Evolutionary conservation across 2,113 vertebrate genomes (phyloP).

Genomic region (Agapornis roseicollis): DNA sequence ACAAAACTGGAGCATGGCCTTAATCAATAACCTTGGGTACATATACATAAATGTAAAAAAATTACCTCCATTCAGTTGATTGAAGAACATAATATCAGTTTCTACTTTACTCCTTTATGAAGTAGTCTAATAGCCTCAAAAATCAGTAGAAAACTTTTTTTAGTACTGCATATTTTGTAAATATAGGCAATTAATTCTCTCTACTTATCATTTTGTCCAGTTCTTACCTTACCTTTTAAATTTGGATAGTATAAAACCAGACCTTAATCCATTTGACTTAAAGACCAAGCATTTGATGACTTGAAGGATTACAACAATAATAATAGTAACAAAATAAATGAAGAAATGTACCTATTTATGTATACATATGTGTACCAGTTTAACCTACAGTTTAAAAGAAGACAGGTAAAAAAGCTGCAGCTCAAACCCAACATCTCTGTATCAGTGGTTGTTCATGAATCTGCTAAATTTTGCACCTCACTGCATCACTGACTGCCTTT

Average conservation of each 20-base stretch:
- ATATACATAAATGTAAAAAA: not conserved
- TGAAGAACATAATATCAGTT: not conserved
- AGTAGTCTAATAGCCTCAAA: not conserved
- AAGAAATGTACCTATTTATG: not conserved
- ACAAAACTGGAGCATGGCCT: not conserved
- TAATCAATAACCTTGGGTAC: not conserved
- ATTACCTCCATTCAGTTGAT: not conserved
- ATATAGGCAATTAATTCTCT: not conserved
- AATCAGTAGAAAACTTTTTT: not conserved
- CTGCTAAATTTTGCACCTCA: not conserved
- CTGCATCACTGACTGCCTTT: not conserved
- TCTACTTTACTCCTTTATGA: not conserved
- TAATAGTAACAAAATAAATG: not conserved
- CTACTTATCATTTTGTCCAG: not conserved
- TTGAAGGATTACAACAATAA: not conserved
- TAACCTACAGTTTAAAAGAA: not conserved
- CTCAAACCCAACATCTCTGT: not conserved
- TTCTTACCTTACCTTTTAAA: not conserved
- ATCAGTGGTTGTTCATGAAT: rapidly evolving
- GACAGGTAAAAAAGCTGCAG: not conserved
- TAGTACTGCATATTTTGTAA: not conserved
- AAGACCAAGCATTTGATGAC: not conserved
- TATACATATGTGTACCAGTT: not conserved
- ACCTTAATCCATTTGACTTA: not conserved
- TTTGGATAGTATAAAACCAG: not conserved